phyloP scores from a whole-genome alignment of 2,888 invertebrate species.

The Erebia aethiops region DNA sequence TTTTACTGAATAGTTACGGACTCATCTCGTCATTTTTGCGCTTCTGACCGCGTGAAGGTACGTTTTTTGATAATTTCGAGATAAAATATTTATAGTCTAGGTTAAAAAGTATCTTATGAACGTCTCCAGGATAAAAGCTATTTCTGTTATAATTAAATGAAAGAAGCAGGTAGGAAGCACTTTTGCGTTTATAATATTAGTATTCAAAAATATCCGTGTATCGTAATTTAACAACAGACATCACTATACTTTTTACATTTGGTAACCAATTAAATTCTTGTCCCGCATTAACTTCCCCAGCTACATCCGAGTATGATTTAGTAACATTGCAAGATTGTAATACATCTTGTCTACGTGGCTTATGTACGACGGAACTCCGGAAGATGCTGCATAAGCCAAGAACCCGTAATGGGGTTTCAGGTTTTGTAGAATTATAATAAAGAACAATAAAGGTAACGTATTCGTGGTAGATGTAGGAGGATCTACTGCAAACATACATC shows the following conservation, averaged over 20 bases:
- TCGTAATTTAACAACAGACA: constrained; percentile 7
- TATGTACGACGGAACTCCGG: constrained; percentile 1
- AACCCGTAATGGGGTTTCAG: constrained; percentile 13
- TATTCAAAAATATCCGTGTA: neutral
- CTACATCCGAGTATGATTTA: constrained; percentile 34
- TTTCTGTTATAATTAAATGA: too few relatives aligned
- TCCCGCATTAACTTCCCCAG: constrained; percentile 23
- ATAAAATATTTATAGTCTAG: too few relatives aligned
- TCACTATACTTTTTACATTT: constrained; percentile 21
- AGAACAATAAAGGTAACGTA: neutral
- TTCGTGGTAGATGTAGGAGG: too few relatives aligned
- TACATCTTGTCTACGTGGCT: constrained; percentile 25
- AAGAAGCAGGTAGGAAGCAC: too few relatives aligned
- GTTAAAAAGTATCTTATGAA: too few relatives aligned
- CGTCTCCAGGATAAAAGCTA: too few relatives aligned
- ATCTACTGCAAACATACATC: neutral
- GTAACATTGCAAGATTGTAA: constrained; percentile 24
- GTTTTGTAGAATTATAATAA: constrained; percentile 11
- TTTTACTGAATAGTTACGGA: too few relatives aligned
- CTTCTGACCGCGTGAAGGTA: too few relatives aligned
- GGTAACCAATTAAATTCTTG: constrained; percentile 19
- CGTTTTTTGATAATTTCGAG: too few relatives aligned
- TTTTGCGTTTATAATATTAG: neutral
- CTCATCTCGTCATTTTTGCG: too few relatives aligned
- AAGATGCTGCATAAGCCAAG: constrained; percentile 7